phyloP scores from a whole-genome alignment of 1,140 invertebrate species.

The Pissodes strobi region DNA sequence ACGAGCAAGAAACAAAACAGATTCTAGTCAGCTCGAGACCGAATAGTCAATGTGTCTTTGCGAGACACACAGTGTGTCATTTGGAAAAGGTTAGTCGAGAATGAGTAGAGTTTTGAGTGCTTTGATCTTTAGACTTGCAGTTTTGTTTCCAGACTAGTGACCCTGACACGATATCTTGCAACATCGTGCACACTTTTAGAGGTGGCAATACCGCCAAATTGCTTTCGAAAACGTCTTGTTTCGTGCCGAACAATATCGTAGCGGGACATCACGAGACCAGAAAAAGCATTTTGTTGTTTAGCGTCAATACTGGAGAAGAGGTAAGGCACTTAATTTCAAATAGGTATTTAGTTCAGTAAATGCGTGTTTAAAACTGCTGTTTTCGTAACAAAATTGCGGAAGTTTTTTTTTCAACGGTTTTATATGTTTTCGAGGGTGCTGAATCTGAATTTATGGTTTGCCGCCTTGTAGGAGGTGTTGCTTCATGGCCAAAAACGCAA shows the following conservation, averaged over 20 bases:
- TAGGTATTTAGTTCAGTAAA: background rate
- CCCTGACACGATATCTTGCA: constrained; percentile 58
- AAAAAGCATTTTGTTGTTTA: constrained; percentile 68
- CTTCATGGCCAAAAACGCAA: too few species aligned
- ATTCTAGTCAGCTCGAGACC: constrained; percentile 67
- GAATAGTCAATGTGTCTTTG: constrained; percentile 58
- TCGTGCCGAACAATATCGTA: constrained; percentile 62
- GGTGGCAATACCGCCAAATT: constrained; percentile 67
- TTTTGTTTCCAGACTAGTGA: constrained; percentile 42
- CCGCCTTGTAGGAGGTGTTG: too few species aligned
- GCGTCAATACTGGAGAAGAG: constrained; percentile 58
- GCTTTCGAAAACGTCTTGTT: constrained; percentile 63
- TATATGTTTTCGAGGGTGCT: too few species aligned
- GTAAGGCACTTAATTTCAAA: too few species aligned
- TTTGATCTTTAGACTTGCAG: background rate
- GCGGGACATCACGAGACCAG: constrained; percentile 69
- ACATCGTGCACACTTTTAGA: constrained; percentile 64
- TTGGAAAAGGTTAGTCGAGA: constrained; percentile 53
- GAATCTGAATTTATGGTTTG: too few species aligned
- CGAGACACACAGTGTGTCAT: constrained; percentile 65
- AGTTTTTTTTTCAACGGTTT: too few species aligned
- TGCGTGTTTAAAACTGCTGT: too few species aligned
- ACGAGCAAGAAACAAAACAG: constrained; percentile 67
- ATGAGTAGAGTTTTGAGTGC: background rate
- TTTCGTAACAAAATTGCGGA: too few species aligned